Evolutionary conservation across 2,113 vertebrate genomes (phyloP).

Genomic region (Suricata suricatta): DNA sequence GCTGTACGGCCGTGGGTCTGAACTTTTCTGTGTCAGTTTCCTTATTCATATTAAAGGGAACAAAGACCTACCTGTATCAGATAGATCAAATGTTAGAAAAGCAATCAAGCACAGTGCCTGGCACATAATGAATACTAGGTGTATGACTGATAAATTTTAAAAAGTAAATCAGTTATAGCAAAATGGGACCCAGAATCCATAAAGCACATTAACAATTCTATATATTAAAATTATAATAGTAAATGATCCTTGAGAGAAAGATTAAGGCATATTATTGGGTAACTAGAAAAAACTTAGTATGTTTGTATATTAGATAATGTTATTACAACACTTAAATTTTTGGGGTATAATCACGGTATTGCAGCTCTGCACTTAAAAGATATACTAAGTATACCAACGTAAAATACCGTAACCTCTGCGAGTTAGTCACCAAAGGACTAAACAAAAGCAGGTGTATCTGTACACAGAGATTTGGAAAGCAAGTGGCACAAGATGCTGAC

Average conservation of each 20-base stretch:
- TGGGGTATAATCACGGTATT: background rate
- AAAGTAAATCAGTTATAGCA: background rate
- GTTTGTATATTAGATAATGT: background rate
- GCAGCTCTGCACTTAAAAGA: background rate
- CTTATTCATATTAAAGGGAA: background rate
- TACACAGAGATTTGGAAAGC: background rate
- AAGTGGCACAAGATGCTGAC: background rate
- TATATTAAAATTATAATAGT: background rate
- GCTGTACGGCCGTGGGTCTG: background rate
- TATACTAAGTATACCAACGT: background rate
- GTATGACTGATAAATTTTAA: background rate
- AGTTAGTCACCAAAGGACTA: background rate
- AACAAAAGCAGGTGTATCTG: background rate
- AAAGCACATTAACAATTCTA: background rate
- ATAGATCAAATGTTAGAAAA: background rate
- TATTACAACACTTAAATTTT: background rate
- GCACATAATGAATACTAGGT: background rate
- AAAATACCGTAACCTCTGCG: background rate
- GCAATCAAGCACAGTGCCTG: background rate
- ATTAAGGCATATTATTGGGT: background rate
- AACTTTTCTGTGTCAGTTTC: background rate
- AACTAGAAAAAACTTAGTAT: background rate
- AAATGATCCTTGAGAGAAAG: background rate
- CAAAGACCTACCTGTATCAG: background rate
- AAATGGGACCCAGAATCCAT: background rate